These are phyloP conservation scores for Lithobates sylvaticus DNA, from an alignment of 2,797 vertebrate genomes.

Conservation along the genomic window DNA sequence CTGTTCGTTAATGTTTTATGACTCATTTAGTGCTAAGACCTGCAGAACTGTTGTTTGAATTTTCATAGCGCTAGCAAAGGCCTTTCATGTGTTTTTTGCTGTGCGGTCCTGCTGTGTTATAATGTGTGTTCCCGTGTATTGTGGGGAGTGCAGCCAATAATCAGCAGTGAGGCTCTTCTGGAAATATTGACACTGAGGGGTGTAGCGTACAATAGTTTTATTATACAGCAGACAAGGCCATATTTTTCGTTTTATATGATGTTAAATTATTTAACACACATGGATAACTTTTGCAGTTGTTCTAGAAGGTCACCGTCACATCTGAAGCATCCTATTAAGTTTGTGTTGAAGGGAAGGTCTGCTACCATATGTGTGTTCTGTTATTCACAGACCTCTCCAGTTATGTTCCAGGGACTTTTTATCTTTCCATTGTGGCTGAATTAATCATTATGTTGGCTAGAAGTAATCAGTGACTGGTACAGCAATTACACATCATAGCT, in stretches of 20 bases:
- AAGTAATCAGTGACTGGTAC: slow-evolving; percentile 23
- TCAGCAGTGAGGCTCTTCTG: background rate
- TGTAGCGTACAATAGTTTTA: background rate
- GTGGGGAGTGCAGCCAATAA: background rate
- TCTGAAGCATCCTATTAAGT: background rate
- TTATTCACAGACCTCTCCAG: background rate
- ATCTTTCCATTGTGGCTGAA: background rate
- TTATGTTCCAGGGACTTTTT: background rate
- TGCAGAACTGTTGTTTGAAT: slow-evolving; percentile 31
- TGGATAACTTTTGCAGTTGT: background rate
- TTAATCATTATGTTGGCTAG: background rate
- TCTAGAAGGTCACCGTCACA: background rate
- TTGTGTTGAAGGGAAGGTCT: too few species aligned
- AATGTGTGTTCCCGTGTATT: slow-evolving; percentile 14
- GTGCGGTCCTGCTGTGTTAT: slow-evolving; percentile 23
- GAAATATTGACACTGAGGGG: slow-evolving; percentile 1
- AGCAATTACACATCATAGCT: slow-evolving; percentile 28
- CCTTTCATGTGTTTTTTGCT: slow-evolving; percentile 2
- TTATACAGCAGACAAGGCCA: background rate
- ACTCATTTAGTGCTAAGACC: slow-evolving; percentile 12
- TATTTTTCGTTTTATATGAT: too few species aligned
- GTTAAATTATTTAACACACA: background rate
- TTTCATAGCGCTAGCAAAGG: slow-evolving; percentile 5
- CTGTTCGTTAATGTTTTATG: slow-evolving; percentile 14
- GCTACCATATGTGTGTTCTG: background rate